Conservation (phyloP, 2,113 vertebrate genomes). For the Leuciscus idus region DNA sequence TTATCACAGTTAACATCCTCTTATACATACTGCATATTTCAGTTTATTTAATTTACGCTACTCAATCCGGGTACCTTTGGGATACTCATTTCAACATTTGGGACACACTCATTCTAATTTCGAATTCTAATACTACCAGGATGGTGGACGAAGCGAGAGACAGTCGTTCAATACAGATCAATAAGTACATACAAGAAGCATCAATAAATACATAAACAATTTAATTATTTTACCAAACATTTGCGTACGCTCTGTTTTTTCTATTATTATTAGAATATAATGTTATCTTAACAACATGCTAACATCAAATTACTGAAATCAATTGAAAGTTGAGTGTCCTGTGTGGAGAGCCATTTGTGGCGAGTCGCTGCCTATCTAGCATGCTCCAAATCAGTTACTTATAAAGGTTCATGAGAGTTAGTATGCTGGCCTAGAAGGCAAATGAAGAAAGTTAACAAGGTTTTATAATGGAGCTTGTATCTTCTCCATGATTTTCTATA, state of each 20-base stretch:
- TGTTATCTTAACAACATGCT: not conserved
- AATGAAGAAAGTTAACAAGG: not conserved
- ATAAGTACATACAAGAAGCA: no score
- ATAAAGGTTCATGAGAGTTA: not conserved
- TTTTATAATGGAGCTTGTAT: not conserved
- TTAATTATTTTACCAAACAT: not conserved
- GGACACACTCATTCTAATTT: no score
- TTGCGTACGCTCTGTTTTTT: not conserved
- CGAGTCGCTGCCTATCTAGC: no score
- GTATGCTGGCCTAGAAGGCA: not conserved
- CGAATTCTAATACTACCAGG: not conserved
- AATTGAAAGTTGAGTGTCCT: not conserved
- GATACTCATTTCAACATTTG: no score
- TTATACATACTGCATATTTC: not conserved
- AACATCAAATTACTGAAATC: not conserved
- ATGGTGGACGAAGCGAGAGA: not conserved
- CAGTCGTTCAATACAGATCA: no score
- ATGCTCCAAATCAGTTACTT: no score
- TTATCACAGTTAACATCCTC: not conserved
- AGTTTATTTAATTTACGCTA: not conserved
- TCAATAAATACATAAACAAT: not conserved
- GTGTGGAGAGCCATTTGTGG: not conserved
- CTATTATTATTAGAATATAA: not conserved
- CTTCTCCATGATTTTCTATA: not conserved
- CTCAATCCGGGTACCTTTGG: not conserved